Evolutionary conservation across 2,888 invertebrate species (phyloP), one percentile per base, ranked within the genome.

Genomic region (Xestia ashworthii): DNA sequence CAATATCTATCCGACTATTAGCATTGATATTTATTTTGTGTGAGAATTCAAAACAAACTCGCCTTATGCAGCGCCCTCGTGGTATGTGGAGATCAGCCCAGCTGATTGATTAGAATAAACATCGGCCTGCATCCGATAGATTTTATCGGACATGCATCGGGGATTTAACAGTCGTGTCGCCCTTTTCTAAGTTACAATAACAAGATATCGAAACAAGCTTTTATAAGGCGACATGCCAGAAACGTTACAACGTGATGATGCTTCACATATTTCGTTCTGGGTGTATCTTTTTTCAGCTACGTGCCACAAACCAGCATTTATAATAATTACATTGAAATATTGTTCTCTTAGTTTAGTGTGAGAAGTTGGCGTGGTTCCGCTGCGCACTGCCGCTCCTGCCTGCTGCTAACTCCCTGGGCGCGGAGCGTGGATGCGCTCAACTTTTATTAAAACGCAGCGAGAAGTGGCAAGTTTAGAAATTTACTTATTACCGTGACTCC

Each of bases 11-110:
- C 89, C 90, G 91, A 92, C 93, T 93, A 93, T 95, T 94, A 95
- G 93, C 92, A 91, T 91, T 90, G 91, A 93, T 95, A 94, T 95
- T 95, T 95, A 95, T 95, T 94, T 91, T 92, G 90, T 92, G 92
- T 94, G 94, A 90, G 94, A 93, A 95, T 91, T 94, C 93, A 92
- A 94, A 95, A 95, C 92, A 95, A 93, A 90, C 89, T 81, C 78
- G 81, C 75, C 75, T 81, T 84, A 62, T 62, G 38, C 62, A 38
- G 65, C n/a, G 86, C 89, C 91, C 88, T 82, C 83, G 25, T 22
- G 74, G 38, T 62, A 86, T 88, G 84, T 79, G 85, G 32, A 80
- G 82, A 88, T 89, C 82, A 62, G 78, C 66, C 78, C 76, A 69
- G 67, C 86, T 81, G 88, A 84, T 83, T 89, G 88, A 89, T 88